Base-by-base conservation (phyloP, 1,140 invertebrate genomes). In the Calliopsis andreniformis region DNA sequence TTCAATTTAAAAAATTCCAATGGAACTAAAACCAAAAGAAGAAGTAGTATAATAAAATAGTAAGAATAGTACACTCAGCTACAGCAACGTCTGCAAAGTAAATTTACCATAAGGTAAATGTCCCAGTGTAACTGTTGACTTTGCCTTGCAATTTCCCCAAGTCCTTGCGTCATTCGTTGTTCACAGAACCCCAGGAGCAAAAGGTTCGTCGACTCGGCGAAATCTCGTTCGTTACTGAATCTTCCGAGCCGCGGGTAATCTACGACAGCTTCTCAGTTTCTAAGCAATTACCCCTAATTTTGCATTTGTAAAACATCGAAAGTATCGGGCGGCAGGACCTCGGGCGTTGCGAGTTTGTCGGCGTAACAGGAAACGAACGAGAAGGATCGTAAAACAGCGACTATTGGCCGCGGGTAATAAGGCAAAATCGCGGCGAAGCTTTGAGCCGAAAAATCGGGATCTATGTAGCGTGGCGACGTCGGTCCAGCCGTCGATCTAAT, bases 361-460 rank as follows among this genome's bases (percentile, higher is more conserved):
- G 16, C 10, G 28, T 12, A 64, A 66, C 70, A 64, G 59, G 70
- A 73, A 64, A 66, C 69, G 28, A 6, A 20, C n/a, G 30, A 8
- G 43, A 25, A 7, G 43, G 43, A 49, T 53, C 43, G 71, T 69
- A 69, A 76, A 82, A 71, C 67, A 47, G 45, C 56, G 59, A 76
- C 39, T 64, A 56, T 45, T 42, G 35, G 25, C 20, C 12, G 18
- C 23, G 23, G 30, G 20, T 66, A 67, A 55, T 61, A 56, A 28
- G 43, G 53, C 25, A 67, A 80, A 80, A 30, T 76, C 59, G 10
- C 35, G 70, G 39, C 20, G 16, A 4, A 1, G 25, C 30, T 42
- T 39, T 25, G 56, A 64, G 66, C 64, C 56, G 63, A 78, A 82
- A 69, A 61, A 82, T 81, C 30, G 67, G 63, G 76, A 73, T 51